These are phyloP conservation scores for Macrosteles quadrilineatus DNA, from an alignment of 1,140 invertebrate species.

Conservation along the genomic window DNA sequence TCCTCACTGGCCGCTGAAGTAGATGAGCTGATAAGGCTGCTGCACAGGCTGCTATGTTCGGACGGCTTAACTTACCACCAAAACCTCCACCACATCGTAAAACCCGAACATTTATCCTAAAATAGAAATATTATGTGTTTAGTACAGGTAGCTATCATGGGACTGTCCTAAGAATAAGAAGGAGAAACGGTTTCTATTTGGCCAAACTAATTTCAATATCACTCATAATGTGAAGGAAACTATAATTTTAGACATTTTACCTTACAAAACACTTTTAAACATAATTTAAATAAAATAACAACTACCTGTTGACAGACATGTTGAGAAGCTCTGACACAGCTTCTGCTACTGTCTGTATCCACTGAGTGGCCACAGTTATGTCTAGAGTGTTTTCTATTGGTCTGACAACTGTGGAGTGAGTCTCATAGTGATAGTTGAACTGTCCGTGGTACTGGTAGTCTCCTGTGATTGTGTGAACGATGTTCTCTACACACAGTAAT, in stretches of 20 bases:
- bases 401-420: neutral
- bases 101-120: conserved; percentile 62
- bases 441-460: neutral
- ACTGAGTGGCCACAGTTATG: neutral
- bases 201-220: no score
- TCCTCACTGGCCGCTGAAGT: conserved; percentile 60
- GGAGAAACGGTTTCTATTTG: no score
- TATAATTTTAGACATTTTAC: no score
- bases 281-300: no score
- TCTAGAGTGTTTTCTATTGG: neutral
- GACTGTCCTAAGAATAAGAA: no score
- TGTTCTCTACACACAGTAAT: neutral
- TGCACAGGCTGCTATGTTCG: conserved; percentile 56
- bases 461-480: neutral
- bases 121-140: no score
- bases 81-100: conserved; percentile 70
- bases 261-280: no score
- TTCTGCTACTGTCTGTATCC: neutral
- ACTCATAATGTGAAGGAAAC: no score
- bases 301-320: neutral
- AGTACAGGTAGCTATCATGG: no score
- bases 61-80: conserved; percentile 64
- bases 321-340: neutral
- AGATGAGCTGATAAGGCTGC: conserved; percentile 63
- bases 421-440: neutral